These are phyloP conservation scores for Phycodurus eques DNA, from an alignment of 2,113 vertebrate genomes.

Conservation along the genomic window DNA sequence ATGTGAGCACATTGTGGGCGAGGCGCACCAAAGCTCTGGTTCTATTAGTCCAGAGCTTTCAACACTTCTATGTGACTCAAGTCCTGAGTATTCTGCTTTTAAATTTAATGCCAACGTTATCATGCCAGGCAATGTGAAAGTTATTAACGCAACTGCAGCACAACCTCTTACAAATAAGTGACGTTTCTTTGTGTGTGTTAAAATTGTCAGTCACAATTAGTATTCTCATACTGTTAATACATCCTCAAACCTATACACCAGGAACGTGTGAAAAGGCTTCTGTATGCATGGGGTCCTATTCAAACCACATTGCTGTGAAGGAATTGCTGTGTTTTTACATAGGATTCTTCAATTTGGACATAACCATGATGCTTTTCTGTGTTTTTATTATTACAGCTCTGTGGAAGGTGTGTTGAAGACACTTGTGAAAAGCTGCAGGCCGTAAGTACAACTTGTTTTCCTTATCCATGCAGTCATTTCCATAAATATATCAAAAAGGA, in stretches of 20 bases:
- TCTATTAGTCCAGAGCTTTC: conserved; percentile 52
- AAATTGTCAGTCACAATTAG: not conserved
- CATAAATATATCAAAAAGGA: not conserved
- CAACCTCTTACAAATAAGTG: conserved; percentile 1
- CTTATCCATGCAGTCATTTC: not conserved
- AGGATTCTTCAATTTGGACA: not conserved
- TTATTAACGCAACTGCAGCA: conserved; percentile 11
- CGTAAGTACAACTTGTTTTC: conserved; percentile 80
- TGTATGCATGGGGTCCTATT: conserved; percentile 71
- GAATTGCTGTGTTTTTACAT: conserved; percentile 20
- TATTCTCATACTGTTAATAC: not conserved
- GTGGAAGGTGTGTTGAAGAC: conserved; percentile 94
- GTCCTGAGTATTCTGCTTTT: conserved; percentile 20
- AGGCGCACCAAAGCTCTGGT: conserved; percentile 42
- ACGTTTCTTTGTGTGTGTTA: not conserved
- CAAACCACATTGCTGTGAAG: conserved; percentile 65
- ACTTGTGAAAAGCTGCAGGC: conserved; percentile 93
- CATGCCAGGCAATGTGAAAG: conserved; percentile 22
- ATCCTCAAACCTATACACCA: not conserved
- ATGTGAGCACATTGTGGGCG: conserved; percentile 40
- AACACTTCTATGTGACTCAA: conserved; percentile 32
- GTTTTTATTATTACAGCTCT: conserved; percentile 74
- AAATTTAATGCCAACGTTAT: conserved; percentile 21
- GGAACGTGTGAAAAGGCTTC: conserved; percentile 47
- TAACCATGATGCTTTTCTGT: conserved; percentile 10